Evolutionary conservation across 2,888 invertebrate genomes (phyloP), one percentile per base, ranked within the genome.

Genomic region (Oscheius sp.): DNA sequence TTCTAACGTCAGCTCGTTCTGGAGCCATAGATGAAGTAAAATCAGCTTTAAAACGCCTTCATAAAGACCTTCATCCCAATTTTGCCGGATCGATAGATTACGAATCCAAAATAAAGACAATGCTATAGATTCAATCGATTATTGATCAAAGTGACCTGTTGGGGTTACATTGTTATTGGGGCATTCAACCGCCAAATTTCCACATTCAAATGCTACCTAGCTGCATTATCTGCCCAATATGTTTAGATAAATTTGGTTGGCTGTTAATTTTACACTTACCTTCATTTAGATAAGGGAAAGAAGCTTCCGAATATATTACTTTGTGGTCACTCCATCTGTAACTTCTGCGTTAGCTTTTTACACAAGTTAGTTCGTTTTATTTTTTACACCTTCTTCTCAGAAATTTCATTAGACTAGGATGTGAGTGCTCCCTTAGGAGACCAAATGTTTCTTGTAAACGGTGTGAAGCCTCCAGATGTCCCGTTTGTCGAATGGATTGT

Each of bases 1-100:
- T 80, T 25, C 50, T 71, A 27, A 69, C 75, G 10, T 79, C 78
- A 45, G 83, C 83, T 5, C 78, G 74, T 55, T 67, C 64, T 8
- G 72, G 75, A 1, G 46, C 77, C 45, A 69, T 83, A 27, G 74
- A 73, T 1, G 69, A 78, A 27, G 67, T 83, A 6, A 74, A 74
- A 53, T 34, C 66, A 23, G 58, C 50, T 20, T 65, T 82, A 17
- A 65, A 37, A 4, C 25, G 68, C 12, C 23, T 68, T 34, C 39
- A 68, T 48, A 68, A 48, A 17, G 57, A 66, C 20, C 23, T 66
- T 10, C 27, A 66, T 55, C 66, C 66, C 1, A 48, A 66, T 66
- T 42, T 39, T 39, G 42, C 42, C 4, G 58, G 25, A 17, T 15
- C 20, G 39, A n/a, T 55, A 1, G 37, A 55, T 33, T 31, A 34